Evolutionary conservation across 1,140 invertebrate genomes (phyloP).

Genomic region (Drosophila neocordata): DNA sequence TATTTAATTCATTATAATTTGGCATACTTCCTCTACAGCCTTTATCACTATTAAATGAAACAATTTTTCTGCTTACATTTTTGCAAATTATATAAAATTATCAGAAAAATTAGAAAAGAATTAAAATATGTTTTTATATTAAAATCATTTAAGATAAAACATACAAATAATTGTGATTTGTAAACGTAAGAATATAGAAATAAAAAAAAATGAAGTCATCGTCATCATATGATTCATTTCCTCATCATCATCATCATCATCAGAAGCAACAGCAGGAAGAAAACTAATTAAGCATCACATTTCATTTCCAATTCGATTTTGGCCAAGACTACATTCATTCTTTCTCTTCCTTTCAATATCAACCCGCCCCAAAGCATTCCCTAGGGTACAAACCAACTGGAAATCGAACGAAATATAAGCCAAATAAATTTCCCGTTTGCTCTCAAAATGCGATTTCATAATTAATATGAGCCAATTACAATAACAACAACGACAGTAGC

Average conservation of each 20-base stretch:
- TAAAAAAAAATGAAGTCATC: conserved; percentile 3
- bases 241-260: conserved; percentile 35
- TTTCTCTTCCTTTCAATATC: neutral
- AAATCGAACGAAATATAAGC: conserved; percentile 70
- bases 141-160: neutral
- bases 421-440: conserved; percentile 75
- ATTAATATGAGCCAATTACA: conserved; percentile 75
- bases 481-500: conserved; percentile 13
- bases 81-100: no score
- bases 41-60: no score
- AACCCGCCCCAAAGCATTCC: neutral
- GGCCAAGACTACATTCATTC: conserved; percentile 16
- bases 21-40: no score
- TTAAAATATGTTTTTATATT: neutral
- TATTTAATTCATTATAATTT: no score
- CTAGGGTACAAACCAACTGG: neutral
- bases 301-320: conserved; percentile 68
- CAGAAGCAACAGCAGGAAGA: conserved; percentile 17
- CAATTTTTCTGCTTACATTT: no score
- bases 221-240: conserved; percentile 38
- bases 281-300: conserved; percentile 81
- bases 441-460: conserved; percentile 72
- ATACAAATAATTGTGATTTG: no score
- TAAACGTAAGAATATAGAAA: neutral
- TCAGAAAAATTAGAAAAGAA: no score